Evolutionary conservation across 2,888 invertebrate genomes (phyloP), one percentile per base, ranked within the genome.

Genomic region (Trachelus tabidus): DNA sequence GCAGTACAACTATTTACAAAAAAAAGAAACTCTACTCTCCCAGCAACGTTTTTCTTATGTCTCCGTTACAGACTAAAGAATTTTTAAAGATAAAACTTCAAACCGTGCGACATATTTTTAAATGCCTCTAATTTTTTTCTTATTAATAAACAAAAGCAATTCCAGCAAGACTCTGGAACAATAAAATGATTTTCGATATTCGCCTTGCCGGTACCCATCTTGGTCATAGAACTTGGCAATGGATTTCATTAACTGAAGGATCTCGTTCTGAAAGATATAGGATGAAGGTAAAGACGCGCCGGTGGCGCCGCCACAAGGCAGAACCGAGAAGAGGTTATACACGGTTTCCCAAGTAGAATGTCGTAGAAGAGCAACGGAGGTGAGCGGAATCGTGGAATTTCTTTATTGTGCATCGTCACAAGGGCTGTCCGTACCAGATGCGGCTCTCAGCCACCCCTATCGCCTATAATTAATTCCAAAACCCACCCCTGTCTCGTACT

Each of bases 341-440:
- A 56, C 6, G 56, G 56, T 56, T 56, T 9, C 56, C 56, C 23
- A 4, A 56, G 56, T 9, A 56, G 56, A 56, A 56, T 15, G 9
- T 15, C 4, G 15, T 56, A 56, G 56, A 56, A 56, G 56, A 56
- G 56, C 56, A 15, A 56, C 76, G 81, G 75, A 73, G 73, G 69
- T 69, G 73, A 79, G 75, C 79, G 79, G 77, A 81, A 80, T 81
- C 79, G 81, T 76, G 82, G 84, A 85, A 84, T 85, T 84, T 85
- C 83, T 85, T 84, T 83, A 85, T 86, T 85, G 84, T 84, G 73
- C 80, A 80, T 75, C 75, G 71, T 76, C 78, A 81, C 75, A 82
- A 84, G 81, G 84, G 77, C 90, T 89, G 90, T 90, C 90, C 84
- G 83, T 79, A 80, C 81, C 90, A 90, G 90, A 84, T 87, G 85